A percentile compares a stretch with the other conserved stretches of the same genome.
These are phyloP conservation scores for Strix uralensis DNA, from an alignment of 2,113 vertebrate species.

Conservation along the genomic window DNA sequence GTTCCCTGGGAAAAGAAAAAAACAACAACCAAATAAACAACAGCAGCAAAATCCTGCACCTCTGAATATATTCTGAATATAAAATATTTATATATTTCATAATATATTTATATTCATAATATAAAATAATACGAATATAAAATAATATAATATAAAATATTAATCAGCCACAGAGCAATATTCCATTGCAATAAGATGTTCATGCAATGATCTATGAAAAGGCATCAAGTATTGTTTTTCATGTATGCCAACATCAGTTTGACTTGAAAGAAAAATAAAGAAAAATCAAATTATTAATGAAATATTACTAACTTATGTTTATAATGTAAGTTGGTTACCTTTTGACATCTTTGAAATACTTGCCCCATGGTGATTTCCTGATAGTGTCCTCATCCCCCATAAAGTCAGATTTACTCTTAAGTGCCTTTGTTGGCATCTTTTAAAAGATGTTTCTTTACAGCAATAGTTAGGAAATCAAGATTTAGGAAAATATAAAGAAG, in stretches of 20 bases:
- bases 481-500: not conserved
- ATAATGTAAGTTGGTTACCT: not conserved
- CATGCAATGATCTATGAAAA: not conserved
- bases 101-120: not conserved
- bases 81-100: not conserved
- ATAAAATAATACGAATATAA: not conserved
- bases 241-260: not conserved
- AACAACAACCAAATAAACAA: not conserved
- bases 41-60: not conserved
- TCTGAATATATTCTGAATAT: not conserved
- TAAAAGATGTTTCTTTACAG: not conserved
- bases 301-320: not conserved
- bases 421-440: not conserved
- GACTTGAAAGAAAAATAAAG: not conserved
- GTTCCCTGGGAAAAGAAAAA: slow-evolving; percentile 72
- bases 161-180: not conserved
- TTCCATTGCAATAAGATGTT: not conserved
- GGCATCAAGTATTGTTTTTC: not conserved
- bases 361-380: not conserved
- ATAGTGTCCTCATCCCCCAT: not conserved
- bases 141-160: not conserved
- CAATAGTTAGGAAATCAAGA: not conserved
- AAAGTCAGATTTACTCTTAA: not conserved
- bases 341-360: not conserved
- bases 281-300: not conserved